Evolutionary conservation across 2,888 invertebrate species (phyloP).

Genomic region (Micoletzkya japonica): DNA sequence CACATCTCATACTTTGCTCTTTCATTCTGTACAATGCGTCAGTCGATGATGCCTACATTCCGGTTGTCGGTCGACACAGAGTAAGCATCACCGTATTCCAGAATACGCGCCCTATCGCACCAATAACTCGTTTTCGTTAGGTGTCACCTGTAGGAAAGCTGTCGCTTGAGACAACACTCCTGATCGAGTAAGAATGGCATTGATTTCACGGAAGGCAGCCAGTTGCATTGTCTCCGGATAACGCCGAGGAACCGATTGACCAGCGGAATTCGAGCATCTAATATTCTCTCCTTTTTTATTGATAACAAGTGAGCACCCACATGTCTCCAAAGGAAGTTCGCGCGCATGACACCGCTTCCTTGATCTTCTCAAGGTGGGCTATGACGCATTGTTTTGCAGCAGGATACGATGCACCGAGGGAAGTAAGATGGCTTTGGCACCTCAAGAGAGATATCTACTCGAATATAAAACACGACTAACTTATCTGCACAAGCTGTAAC

Average conservation of each 20-base stretch:
- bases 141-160: conserved; percentile 4
- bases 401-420: conserved; percentile 5
- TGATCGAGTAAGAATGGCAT: background rate
- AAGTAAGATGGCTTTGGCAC: conserved; percentile 14
- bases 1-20: no score
- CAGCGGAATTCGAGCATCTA: conserved; percentile 5
- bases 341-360: background rate
- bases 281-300: background rate
- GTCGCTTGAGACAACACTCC: background rate
- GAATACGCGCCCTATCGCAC: no score
- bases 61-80: no score
- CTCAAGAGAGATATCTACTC: background rate
- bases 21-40: no score
- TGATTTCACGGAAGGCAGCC: conserved; percentile 17
- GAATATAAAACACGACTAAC: background rate
- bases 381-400: conserved; percentile 4
- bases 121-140: no score
- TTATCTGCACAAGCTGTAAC: background rate
- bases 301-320: background rate
- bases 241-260: conserved; percentile 14
- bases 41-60: no score
- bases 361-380: background rate
- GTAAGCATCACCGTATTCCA: background rate
- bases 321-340: background rate
- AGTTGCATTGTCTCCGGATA: conserved; percentile 22